These are phyloP conservation scores for Noctua comes DNA, from an alignment of 2,888 invertebrate genomes.

Conservation along the genomic window DNA sequence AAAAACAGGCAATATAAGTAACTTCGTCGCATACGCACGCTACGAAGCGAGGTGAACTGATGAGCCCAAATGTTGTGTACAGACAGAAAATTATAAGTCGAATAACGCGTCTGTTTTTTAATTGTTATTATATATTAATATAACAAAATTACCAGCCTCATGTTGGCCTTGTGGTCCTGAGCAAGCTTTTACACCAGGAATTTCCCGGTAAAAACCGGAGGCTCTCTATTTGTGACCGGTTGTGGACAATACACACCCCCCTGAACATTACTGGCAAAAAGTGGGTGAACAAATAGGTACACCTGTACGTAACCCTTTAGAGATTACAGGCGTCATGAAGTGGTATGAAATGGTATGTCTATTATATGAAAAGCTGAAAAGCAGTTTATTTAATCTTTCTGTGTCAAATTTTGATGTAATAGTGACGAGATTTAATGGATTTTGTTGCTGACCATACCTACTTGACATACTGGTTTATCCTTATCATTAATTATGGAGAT, in stretches of 20 bases:
- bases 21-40: constrained; percentile 14
- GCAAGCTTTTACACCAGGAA: neutral
- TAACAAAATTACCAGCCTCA: neutral
- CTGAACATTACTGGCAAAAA: neutral
- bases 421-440: neutral
- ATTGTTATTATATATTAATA: neutral
- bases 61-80: constrained; percentile 37
- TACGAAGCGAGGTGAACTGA: constrained; percentile 39
- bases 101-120: neutral
- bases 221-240: neutral
- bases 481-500: neutral
- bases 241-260: neutral
- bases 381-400: neutral
- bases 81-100: neutral
- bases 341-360: neutral
- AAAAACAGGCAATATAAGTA: constrained; percentile 36
- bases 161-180: neutral
- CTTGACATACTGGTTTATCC: constrained; percentile 26
- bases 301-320: neutral
- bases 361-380: neutral
- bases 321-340: neutral
- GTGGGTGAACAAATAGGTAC: neutral
- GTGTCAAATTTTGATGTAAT: neutral
- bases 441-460: neutral
- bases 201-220: neutral